Percentiles rank a stretch among this genome's conserved stretches.
These are phyloP conservation scores for Isaurus tuberculatus DNA, from an alignment of 92 coral and sea anemone species.

Conservation along the genomic window DNA sequence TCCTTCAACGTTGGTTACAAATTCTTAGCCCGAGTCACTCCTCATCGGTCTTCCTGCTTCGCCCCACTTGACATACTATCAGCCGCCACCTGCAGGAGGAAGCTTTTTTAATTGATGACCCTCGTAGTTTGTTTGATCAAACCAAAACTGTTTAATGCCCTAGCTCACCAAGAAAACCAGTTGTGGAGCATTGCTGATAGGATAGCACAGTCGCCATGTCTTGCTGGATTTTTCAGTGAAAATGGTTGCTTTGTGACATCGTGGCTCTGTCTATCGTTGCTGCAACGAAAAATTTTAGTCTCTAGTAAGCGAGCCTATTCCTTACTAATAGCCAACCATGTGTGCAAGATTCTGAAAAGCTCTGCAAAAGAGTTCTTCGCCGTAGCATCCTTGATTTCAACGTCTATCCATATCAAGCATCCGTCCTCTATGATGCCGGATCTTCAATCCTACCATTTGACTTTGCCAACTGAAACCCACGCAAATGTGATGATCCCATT, in stretches of 20 bases:
- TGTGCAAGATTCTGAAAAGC: slow-evolving; percentile 55
- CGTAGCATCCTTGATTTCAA: slow-evolving; percentile 25
- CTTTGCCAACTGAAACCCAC: slow-evolving; percentile 46
- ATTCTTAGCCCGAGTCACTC: slow-evolving; percentile 35
- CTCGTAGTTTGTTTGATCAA: too few species aligned
- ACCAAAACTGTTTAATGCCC: slow-evolving; percentile 17
- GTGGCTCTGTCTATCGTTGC: slow-evolving; percentile 52
- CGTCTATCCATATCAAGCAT: slow-evolving; percentile 34
- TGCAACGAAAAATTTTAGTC: slow-evolving; percentile 58
- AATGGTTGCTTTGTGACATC: slow-evolving; percentile 59
- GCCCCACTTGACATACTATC: slow-evolving; percentile 51
- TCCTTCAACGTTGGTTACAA: slow-evolving; percentile 57
- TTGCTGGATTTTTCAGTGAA: slow-evolving; percentile 58
- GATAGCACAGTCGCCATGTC: slow-evolving; percentile 30
- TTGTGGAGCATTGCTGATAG: slow-evolving; percentile 67
- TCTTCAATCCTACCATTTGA: slow-evolving; percentile 40
- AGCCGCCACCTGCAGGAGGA: slow-evolving; percentile 52
- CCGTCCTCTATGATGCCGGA: slow-evolving; percentile 47
- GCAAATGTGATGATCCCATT: slow-evolving; percentile 13
- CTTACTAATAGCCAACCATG: slow-evolving; percentile 59
- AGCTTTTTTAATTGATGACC: slow-evolving; percentile 40
- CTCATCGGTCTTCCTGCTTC: neutral
- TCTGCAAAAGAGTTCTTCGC: slow-evolving; percentile 50
- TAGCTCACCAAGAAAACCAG: slow-evolving; percentile 54
- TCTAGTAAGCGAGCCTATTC: slow-evolving; percentile 25